Percentiles rank a stretch among this genome's conserved stretches.
Evolutionary conservation across 1,140 invertebrate genomes (phyloP).

Genomic region (Hirudo medicinalis): DNA sequence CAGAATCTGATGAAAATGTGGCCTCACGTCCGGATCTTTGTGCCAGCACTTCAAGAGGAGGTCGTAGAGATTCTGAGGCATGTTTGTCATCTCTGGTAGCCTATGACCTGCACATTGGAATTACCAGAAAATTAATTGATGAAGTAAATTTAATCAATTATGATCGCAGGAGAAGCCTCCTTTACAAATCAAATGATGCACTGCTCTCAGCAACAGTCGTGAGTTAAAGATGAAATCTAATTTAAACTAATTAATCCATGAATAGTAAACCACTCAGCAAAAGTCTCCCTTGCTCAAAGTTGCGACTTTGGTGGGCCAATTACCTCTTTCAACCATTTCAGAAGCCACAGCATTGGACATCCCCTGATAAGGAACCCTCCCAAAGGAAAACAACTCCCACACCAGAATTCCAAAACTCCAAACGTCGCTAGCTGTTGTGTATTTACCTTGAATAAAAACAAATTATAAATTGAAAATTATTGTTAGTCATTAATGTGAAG

Average conservation of each 20-base stretch:
- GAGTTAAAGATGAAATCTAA: no score
- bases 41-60: conserved; percentile 87
- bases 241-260: no score
- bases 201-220: no score
- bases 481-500: not conserved
- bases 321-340: conserved; percentile 82
- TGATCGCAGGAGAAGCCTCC: no score
- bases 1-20: conserved; percentile 73
- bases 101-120: conserved; percentile 54
- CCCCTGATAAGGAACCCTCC: conserved; percentile 82
- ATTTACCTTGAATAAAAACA: conserved; percentile 53
- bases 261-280: no score
- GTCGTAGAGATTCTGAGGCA: conserved; percentile 73
- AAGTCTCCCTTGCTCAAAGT: no score
- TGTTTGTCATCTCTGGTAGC: conserved; percentile 74
- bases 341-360: conserved; percentile 48
- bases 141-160: no score
- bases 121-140: no score
- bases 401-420: conserved; percentile 92
- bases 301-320: not conserved
- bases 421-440: conserved; percentile 92
- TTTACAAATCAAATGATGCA: no score
- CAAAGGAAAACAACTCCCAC: conserved; percentile 92
- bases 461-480: not conserved
- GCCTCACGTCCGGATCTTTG: conserved; percentile 73